These are phyloP conservation scores for Leuciscus idus DNA, from an alignment of 2,113 vertebrate genomes.

Conservation along the genomic window DNA sequence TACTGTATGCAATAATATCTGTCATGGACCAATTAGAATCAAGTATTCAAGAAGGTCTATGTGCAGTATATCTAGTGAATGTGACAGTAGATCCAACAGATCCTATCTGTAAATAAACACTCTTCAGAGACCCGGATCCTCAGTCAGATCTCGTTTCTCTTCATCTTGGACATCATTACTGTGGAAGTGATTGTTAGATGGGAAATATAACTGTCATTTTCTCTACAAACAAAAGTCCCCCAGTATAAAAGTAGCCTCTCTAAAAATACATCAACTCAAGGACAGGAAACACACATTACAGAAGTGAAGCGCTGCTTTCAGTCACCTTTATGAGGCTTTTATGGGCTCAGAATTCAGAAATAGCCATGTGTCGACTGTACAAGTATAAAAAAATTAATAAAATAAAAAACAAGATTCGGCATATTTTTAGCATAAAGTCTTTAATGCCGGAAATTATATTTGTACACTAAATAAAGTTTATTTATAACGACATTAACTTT, in stretches of 20 bases:
- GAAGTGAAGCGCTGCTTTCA: background rate
- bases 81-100: background rate
- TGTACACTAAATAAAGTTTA: background rate
- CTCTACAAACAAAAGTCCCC: slow-evolving; percentile 23
- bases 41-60: background rate
- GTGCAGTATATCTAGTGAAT: background rate
- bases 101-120: slow-evolving; percentile 2
- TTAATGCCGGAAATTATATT: background rate
- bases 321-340: slow-evolving; percentile 3
- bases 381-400: background rate
- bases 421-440: background rate
- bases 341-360: slow-evolving; percentile 3
- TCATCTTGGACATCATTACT: background rate
- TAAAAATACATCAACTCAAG: slow-evolving; percentile 35
- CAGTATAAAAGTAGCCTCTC: background rate
- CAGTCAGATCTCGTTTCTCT: slow-evolving; percentile 2
- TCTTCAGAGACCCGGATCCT: background rate
- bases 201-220: slow-evolving; percentile 13
- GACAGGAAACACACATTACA: slow-evolving; percentile 20
- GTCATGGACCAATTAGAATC: background rate
- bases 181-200: background rate
- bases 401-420: background rate
- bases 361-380: background rate
- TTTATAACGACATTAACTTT: background rate
- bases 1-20: background rate